Percentiles rank a stretch among this genome's conserved stretches.
Evolutionary conservation across 1,140 invertebrate genomes (phyloP).

Genomic region (Triops cancriformis): DNA sequence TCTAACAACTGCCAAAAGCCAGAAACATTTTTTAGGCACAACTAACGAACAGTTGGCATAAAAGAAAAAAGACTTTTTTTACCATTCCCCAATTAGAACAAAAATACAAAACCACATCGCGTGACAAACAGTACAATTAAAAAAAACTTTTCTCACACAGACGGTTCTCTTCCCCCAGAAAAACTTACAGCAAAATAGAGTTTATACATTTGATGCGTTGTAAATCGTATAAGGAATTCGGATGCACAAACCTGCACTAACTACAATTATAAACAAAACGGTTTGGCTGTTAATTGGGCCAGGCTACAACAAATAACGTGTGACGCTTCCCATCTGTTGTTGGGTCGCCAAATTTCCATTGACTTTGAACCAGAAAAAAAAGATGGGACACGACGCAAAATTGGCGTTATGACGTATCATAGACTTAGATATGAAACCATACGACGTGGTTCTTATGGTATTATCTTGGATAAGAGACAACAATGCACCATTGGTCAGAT

Average conservation of each 20-base stretch:
- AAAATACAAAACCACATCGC: neutral
- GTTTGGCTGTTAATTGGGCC: neutral
- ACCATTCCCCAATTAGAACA: neutral
- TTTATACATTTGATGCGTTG: neutral
- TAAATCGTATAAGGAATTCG: neutral
- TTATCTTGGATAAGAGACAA: neutral
- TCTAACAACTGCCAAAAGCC: conserved; percentile 65
- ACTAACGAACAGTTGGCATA: neutral
- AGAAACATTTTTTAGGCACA: conserved; percentile 19
- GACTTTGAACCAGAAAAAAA: neutral
- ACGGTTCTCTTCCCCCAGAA: neutral
- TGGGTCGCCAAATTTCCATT: neutral
- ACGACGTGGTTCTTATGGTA: neutral
- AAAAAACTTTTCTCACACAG: neutral
- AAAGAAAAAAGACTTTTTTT: neutral
- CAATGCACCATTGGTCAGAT: neutral
- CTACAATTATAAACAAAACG: neutral
- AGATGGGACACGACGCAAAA: neutral
- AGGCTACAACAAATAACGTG: neutral
- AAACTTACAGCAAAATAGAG: conserved; percentile 8
- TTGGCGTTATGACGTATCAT: neutral
- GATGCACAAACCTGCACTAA: neutral
- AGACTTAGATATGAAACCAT: neutral
- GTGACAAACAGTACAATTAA: neutral
- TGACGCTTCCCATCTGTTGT: conserved; percentile 1